Evolutionary conservation across 1,140 invertebrate genomes (phyloP), one percentile per base, ranked within the genome.

Genomic region (Habropoda laboriosa): DNA sequence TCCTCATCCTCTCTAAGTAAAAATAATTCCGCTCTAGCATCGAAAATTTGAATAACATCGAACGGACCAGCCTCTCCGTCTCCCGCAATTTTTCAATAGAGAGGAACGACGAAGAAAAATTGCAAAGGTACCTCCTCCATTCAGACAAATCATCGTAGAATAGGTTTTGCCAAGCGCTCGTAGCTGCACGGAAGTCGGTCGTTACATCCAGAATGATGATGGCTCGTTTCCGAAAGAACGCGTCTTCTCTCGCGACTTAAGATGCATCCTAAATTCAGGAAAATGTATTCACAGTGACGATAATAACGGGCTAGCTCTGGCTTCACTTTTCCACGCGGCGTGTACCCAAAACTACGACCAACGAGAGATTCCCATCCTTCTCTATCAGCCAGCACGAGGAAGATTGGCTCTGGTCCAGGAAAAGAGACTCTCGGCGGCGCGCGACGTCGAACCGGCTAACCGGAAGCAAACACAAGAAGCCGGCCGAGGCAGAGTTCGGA

Each of bases 251-350:
- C 75, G 16, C 40, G 42, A 21, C 53, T 66, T 74, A 74, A 58
- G 8, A 79, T 60, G 82, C 82, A 71, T 64, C 42, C 40, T 83
- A 83, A 85, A 83, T 80, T 80, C 66, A 49, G 42, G 57, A 72
- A 47, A 64, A 51, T 58, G 40, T 51, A 30, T 55, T 35, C 32
- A 64, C 53, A 60, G 61, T 35, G 79, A 63, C 66, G 72, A 63
- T 57, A 55, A 72, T 72, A 68, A 75, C 40, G 35, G 67, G 47
- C 32, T n/a, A 49, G 55, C 16, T 42, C 16, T 42, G 68, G 68
- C n/a, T 27, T 47, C 38, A 79, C 24, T 73, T 79, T 79, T 55
- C 30, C 42, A 68, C 40, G 47, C n/a, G n/a, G n/a, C n/a, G n/a
- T n/a, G n/a, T n/a, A n/a, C n/a, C n/a, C n/a, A n/a, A n/a, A n/a